These are phyloP conservation scores for Orycteropus afer DNA, from an alignment of 2,113 vertebrate species.

Conservation along the genomic window DNA sequence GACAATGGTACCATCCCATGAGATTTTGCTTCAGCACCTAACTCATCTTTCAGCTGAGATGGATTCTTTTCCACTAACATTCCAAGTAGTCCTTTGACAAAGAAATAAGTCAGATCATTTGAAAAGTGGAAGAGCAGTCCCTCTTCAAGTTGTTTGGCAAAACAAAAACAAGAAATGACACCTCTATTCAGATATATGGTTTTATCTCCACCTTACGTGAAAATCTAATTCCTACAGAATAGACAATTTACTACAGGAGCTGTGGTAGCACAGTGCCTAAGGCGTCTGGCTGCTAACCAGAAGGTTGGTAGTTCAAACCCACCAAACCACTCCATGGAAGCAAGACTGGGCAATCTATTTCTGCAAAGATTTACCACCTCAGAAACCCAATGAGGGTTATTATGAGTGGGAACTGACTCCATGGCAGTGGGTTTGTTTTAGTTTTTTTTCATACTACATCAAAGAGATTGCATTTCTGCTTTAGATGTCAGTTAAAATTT, in stretches of 20 bases:
- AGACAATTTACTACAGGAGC: not conserved
- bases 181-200: not conserved
- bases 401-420: too few relatives aligned
- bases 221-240: not conserved
- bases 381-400: too few relatives aligned
- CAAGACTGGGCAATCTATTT: too few relatives aligned
- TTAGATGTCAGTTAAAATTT: not conserved
- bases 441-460: not conserved
- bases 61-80: not conserved
- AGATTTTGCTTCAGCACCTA: not conserved
- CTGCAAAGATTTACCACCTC: too few relatives aligned
- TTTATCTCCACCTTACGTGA: not conserved
- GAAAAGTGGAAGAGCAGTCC: not conserved
- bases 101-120: slow-evolving; percentile 13
- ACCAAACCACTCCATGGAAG: too few relatives aligned
- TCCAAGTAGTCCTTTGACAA: not conserved
- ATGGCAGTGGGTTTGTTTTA: too few relatives aligned
- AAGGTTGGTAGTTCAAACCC: too few relatives aligned
- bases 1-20: not conserved
- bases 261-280: too few relatives aligned
- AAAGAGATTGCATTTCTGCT: not conserved
- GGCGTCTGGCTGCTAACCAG: too few relatives aligned
- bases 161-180: not conserved
- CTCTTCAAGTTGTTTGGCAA: slow-evolving; percentile 41
- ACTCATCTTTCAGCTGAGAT: not conserved